Percentiles rank a stretch among this genome's conserved stretches.
Evolutionary conservation across 1,140 invertebrate genomes (phyloP).

Genomic region (Cephus cinctus): DNA sequence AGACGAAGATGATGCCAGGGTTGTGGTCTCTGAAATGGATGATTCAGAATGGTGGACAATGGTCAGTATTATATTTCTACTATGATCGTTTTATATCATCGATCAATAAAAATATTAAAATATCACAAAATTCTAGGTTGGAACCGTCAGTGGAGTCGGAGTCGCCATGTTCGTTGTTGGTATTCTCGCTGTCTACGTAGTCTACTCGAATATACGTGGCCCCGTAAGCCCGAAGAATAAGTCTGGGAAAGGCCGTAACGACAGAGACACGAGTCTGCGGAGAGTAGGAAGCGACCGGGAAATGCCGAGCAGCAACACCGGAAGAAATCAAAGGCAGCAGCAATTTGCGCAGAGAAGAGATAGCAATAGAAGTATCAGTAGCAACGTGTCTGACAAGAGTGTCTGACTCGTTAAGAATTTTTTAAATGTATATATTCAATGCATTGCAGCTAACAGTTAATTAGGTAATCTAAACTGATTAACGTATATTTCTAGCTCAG

Average conservation of each 20-base stretch:
- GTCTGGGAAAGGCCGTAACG: slow-evolving; percentile 16
- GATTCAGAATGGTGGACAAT: slow-evolving; percentile 50
- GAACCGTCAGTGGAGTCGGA: slow-evolving; percentile 45
- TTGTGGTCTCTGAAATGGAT: slow-evolving; percentile 39
- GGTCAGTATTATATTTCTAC: slow-evolving; percentile 24
- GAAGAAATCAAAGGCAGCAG: slow-evolving; percentile 15
- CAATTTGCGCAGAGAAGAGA: slow-evolving; percentile 25
- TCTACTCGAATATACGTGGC: slow-evolving; percentile 44
- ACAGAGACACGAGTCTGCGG: slow-evolving; percentile 38
- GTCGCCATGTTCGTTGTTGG: slow-evolving; percentile 48
- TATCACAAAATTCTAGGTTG: slow-evolving; percentile 27
- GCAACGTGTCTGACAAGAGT: slow-evolving; percentile 37
- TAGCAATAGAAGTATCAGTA: slow-evolving; percentile 32
- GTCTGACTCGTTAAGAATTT: slow-evolving; percentile 22
- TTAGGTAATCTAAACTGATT: neutral
- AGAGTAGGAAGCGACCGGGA: slow-evolving; percentile 40
- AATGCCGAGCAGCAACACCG: slow-evolving; percentile 18
- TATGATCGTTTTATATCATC: neutral
- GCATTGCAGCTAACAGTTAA: neutral
- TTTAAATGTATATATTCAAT: neutral
- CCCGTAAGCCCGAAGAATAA: slow-evolving; percentile 28
- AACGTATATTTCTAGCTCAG: neutral
- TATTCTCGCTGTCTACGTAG: slow-evolving; percentile 45
- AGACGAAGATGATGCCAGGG: slow-evolving; percentile 22
- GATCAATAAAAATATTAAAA: neutral